These are phyloP conservation scores for Sphaerodactylus townsendi DNA, from an alignment of 2,113 vertebrate species.

Conservation along the genomic window DNA sequence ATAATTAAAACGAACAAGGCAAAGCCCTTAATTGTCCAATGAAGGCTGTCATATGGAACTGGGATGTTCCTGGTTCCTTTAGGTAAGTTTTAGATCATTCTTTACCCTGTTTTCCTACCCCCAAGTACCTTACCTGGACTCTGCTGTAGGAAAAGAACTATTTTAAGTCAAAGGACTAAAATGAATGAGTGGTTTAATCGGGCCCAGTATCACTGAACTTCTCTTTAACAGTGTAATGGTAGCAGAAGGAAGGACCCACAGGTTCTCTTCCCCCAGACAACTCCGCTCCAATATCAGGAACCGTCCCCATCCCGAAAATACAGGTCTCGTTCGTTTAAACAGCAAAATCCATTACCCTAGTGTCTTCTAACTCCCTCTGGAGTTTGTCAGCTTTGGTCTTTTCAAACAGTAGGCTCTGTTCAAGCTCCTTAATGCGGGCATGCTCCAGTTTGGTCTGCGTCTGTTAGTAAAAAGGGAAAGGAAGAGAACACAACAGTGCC, in stretches of 20 bases:
- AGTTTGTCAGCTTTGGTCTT: conserved; percentile 99
- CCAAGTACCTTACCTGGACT: conserved; percentile 54
- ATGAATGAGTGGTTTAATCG: not conserved
- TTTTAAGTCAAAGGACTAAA: conserved; percentile 29
- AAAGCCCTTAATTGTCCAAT: not conserved
- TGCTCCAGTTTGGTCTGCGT: conserved; percentile 99
- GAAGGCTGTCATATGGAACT: fast-evolving
- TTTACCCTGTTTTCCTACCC: not conserved
- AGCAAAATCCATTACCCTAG: conserved; percentile 98
- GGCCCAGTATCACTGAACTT: not conserved
- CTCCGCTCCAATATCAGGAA: conserved; percentile 25
- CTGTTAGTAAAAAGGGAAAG: conserved; percentile 99
- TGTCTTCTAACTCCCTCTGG: conserved; percentile 99
- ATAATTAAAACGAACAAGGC: not conserved
- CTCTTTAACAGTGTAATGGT: not conserved
- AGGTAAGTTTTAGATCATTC: not conserved
- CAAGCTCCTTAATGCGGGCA: conserved; percentile 99
- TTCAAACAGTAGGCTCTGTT: conserved; percentile 99
- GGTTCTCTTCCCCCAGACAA: conserved; percentile 11
- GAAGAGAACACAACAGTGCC: conserved; percentile 99
- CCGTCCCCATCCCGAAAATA: conserved; percentile 52
- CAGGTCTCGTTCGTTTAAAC: conserved; percentile 72
- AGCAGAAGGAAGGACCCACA: conserved; percentile 27
- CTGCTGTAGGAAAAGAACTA: conserved; percentile 1
- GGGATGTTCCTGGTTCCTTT: not conserved